phyloP scores from a whole-genome alignment of 2,888 invertebrate genomes.

The Tethea ocularis region DNA sequence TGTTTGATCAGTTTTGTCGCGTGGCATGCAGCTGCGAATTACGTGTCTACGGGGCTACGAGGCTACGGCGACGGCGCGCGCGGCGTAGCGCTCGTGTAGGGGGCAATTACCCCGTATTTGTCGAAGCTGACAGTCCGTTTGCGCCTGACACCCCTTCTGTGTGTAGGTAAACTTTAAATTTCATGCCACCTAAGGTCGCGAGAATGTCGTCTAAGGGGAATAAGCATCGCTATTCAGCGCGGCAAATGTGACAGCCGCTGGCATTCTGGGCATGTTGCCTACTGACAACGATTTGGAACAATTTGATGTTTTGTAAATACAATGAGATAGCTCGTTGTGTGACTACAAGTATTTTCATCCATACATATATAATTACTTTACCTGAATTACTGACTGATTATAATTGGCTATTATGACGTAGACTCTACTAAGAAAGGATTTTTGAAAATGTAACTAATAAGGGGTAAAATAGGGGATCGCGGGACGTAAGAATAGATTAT shows the following conservation, averaged over 20 bases:
- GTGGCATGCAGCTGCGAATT: constrained; percentile 23
- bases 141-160: constrained; percentile 9
- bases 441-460: too few relatives aligned
- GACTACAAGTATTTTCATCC: too few relatives aligned
- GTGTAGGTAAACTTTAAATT: constrained; percentile 8
- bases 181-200: not conserved
- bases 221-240: not conserved
- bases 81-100: constrained; percentile 21
- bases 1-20: constrained; percentile 18
- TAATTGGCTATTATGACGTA: too few relatives aligned
- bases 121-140: constrained; percentile 19
- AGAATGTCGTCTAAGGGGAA: not conserved
- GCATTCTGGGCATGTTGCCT: not conserved
- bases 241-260: not conserved
- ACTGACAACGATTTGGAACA: not conserved
- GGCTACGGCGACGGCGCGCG: too few relatives aligned
- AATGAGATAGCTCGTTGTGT: too few relatives aligned
- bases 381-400: too few relatives aligned
- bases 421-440: too few relatives aligned
- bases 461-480: too few relatives aligned
- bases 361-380: too few relatives aligned
- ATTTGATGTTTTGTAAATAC: too few relatives aligned
- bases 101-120: constrained; percentile 29
- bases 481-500: too few relatives aligned
- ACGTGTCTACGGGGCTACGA: constrained; percentile 14